phyloP scores from a whole-genome alignment of 2,888 invertebrate genomes.

The Trisateles emortualis region DNA sequence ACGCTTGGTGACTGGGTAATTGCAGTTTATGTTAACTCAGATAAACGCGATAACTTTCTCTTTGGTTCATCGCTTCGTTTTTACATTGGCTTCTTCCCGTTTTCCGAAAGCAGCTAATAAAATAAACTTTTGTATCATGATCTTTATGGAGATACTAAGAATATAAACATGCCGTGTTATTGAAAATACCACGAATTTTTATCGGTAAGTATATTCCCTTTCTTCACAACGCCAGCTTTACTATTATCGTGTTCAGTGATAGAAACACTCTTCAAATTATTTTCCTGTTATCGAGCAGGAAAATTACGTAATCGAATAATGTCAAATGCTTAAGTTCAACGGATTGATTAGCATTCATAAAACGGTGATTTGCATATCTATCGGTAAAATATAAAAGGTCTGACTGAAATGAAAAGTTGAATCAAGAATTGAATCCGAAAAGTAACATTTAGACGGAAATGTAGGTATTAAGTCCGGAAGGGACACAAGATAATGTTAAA shows the following conservation, averaged over 20 bases:
- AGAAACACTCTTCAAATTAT: slow-evolving; percentile 23
- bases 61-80: slow-evolving; percentile 47
- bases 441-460: neutral
- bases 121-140: slow-evolving; percentile 42
- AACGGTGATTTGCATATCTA: slow-evolving; percentile 14
- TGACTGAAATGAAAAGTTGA: neutral
- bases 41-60: slow-evolving; percentile 70
- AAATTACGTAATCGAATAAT: slow-evolving; percentile 36
- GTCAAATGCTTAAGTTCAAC: slow-evolving; percentile 28
- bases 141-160: slow-evolving; percentile 35
- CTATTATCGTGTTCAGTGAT: slow-evolving; percentile 16
- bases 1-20: slow-evolving; percentile 77
- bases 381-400: slow-evolving; percentile 1
- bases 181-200: slow-evolving; percentile 14
- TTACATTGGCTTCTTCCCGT: slow-evolving; percentile 43
- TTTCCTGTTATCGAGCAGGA: slow-evolving; percentile 19
- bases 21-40: slow-evolving; percentile 78
- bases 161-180: slow-evolving; percentile 30
- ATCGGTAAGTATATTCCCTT: slow-evolving; percentile 19
- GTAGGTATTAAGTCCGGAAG: neutral
- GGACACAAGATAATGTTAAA: neutral
- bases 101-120: slow-evolving; percentile 46
- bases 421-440: neutral
- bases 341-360: slow-evolving; percentile 34
- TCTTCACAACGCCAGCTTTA: slow-evolving; percentile 13